Evolutionary conservation across 2,113 vertebrate species (phyloP), one percentile per base, ranked within the genome.

Genomic region (Gnathonemus echidnorhynchus): DNA sequence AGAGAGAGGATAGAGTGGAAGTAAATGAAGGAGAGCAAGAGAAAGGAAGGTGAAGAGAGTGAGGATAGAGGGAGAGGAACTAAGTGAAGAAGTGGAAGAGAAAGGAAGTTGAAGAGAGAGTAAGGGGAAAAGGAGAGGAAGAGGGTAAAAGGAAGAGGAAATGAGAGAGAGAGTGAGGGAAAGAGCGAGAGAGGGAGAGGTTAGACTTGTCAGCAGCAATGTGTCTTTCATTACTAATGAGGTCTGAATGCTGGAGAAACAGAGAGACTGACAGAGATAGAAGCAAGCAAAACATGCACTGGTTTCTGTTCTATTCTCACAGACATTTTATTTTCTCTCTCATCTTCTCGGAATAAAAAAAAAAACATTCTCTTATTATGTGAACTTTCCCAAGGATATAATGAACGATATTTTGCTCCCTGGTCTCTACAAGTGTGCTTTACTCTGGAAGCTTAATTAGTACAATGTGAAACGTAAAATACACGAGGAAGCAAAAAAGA

Each of bases 151-250:
- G 13, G 17, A 39, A 80, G 27, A 74, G 27, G n/a, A 39, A 80
- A 39, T 17, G 31, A 66, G 70, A 89, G 7, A 88, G 48, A 45
- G 27, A 13, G 15, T 58, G 84, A 77, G 87, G 35, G 77, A 74
- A 39, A 90, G 89, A 84, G 88, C 74, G 91, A 91, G 56, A 90
- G 91, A 89, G 89, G 53, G 91, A 88, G 91, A 88, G 92, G 92
- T 93, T 91, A 91, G 92, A 93, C 90, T 93, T 94, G 92, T 92
- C 94, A 94, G 92, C 92, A 93, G 93, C 92, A 92, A 91, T 93
- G 93, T 95, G 93, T 95, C 94, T 95, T 92, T 95, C 94, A 95
- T 93, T 92, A 92, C 95, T 96, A 96, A 96, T 96, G 95, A 96
- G 95, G 93, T 95, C 93, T 93, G 92, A 93, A 92, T 93, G 93